Percentiles rank a stretch among this genome's conserved stretches.
Conservation (phyloP, 64 coral and sea anemone species). For the Hydrozoanthus tunicans region DNA sequence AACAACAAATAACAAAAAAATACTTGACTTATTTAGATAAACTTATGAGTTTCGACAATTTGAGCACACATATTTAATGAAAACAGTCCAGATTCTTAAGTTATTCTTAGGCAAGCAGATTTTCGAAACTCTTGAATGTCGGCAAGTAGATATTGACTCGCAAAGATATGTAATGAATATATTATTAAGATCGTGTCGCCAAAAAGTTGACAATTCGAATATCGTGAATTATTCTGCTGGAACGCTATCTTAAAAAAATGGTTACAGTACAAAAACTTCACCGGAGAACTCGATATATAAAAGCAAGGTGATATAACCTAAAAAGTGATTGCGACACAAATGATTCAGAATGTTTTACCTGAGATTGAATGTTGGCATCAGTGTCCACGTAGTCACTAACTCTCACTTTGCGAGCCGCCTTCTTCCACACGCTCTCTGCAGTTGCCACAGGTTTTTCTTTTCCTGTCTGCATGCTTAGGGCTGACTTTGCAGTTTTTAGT, state of each 20-base stretch:
- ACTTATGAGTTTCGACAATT: conserved; percentile 18
- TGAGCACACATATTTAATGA: neutral
- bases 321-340: conserved; percentile 12
- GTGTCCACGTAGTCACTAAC: neutral
- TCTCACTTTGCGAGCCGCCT: conserved; percentile 30
- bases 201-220: too few species aligned
- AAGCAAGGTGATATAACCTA: neutral
- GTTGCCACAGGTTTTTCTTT: neutral
- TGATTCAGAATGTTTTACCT: conserved; percentile 3
- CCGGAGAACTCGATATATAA: neutral
- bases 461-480: conserved; percentile 8
- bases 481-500: conserved; percentile 4
- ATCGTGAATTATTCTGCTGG: too few species aligned
- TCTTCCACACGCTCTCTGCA: neutral
- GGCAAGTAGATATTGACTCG: too few species aligned
- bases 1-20: neutral
- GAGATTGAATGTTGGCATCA: neutral
- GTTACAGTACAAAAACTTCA: neutral
- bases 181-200: too few species aligned
- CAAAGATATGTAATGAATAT: too few species aligned
- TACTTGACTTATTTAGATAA: conserved; percentile 14
- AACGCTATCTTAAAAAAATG: too few species aligned
- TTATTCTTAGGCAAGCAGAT: neutral
- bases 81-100: conserved; percentile 10
- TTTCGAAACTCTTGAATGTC: too few species aligned